Conservation (phyloP, 1,140 invertebrate genomes). For the Brachionus calyciflorus region DNA sequence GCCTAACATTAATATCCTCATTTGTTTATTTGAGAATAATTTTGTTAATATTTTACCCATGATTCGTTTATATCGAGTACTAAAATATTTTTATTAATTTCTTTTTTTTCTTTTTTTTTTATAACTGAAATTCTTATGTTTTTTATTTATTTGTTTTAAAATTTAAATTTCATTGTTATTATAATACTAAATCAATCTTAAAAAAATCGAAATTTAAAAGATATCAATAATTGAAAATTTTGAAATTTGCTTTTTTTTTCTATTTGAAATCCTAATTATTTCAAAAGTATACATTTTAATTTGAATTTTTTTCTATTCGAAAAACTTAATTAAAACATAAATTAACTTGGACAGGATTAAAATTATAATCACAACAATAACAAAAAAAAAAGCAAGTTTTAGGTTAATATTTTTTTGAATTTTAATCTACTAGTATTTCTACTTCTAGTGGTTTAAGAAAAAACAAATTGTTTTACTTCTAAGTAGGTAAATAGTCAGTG, state of each 20-base stretch:
- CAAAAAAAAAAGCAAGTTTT: too few species aligned
- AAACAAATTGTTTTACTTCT: too few species aligned
- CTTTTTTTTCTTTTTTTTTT: background rate
- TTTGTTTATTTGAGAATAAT: conserved; percentile 95
- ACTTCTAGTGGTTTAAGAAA: too few species aligned
- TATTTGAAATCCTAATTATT: background rate
- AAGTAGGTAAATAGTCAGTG: too few species aligned
- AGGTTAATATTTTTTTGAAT: too few species aligned
- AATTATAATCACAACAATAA: background rate
- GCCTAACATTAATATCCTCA: conserved; percentile 86
- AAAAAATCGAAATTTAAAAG: too few species aligned
- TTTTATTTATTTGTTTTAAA: background rate
- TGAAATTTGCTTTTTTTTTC: background rate
- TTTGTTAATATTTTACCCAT: conserved; percentile 70
- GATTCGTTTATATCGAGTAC: too few species aligned
- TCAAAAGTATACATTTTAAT: background rate
- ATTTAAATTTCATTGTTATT: background rate
- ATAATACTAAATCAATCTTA: too few species aligned
- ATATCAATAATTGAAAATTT: too few species aligned
- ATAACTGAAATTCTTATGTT: background rate
- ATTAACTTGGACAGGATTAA: conserved; percentile 23
- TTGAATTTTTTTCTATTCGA: background rate
- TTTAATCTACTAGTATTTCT: too few species aligned
- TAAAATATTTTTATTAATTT: background rate
- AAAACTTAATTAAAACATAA: conserved; percentile 25